phyloP scores from a whole-genome alignment of 2,888 invertebrate genomes.

The Catocala fraxini region DNA sequence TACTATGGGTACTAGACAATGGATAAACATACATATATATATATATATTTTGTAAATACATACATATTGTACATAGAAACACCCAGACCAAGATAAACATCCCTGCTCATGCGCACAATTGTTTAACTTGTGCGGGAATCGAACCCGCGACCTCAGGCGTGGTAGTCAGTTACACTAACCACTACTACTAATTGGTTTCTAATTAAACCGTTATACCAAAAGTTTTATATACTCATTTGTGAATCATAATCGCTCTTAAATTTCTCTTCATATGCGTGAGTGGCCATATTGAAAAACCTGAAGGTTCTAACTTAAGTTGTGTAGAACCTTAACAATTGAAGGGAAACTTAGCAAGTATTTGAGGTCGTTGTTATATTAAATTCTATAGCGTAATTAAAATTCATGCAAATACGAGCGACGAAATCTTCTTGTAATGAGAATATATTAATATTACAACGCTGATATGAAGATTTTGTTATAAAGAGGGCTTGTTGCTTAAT shows the following conservation, averaged over 20 bases:
- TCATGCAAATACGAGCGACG: conserved; percentile 19
- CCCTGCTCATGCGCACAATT: too few species aligned
- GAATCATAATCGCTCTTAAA: neutral
- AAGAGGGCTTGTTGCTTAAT: neutral
- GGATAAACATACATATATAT: too few species aligned
- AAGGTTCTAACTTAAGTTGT: conserved; percentile 17
- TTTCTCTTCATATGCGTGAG: neutral
- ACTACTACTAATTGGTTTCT: too few species aligned
- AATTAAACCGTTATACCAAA: too few species aligned
- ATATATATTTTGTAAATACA: too few species aligned
- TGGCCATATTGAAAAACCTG: conserved; percentile 23
- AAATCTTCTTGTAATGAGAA: conserved; percentile 24
- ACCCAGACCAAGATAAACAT: too few species aligned
- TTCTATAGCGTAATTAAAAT: conserved; percentile 45
- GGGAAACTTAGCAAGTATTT: conserved; percentile 44
- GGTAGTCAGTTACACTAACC: too few species aligned
- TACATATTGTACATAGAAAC: too few species aligned
- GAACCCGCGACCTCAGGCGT: too few species aligned
- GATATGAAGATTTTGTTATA: conserved; percentile 19
- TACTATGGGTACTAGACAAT: too few species aligned
- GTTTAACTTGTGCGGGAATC: too few species aligned
- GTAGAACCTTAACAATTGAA: conserved; percentile 17
- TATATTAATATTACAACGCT: conserved; percentile 16
- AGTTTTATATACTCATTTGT: neutral
- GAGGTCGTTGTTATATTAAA: conserved; percentile 46